Conservation (phyloP, 2,888 invertebrate genomes). For the Pammene fasciana region DNA sequence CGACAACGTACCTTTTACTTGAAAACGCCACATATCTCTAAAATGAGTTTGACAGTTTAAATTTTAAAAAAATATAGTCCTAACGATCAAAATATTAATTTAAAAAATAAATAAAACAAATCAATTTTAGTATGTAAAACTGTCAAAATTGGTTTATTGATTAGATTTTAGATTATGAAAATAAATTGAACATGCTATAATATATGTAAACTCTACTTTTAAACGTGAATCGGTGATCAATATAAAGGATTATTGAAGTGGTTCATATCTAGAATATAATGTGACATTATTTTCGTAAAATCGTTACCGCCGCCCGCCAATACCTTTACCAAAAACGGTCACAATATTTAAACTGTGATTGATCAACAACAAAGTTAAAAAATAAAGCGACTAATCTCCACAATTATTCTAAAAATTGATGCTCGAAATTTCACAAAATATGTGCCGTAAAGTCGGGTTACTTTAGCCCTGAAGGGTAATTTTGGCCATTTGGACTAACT, state of each 20-base stretch:
- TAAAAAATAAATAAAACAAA: background rate
- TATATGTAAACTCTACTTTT: slow-evolving; percentile 1
- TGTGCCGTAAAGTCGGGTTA: too few relatives aligned
- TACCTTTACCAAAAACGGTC: too few relatives aligned
- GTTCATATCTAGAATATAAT: slow-evolving; percentile 5
- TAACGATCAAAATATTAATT: background rate
- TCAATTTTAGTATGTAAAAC: too few relatives aligned
- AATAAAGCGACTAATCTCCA: background rate
- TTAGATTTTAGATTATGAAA: background rate
- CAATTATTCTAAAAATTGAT: background rate
- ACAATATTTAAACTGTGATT: too few relatives aligned
- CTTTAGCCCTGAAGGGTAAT: too few relatives aligned
- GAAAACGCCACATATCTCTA: too few relatives aligned
- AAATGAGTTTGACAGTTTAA: slow-evolving; percentile 9
- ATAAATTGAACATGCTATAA: background rate
- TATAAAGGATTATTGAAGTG: background rate
- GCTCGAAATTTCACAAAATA: background rate
- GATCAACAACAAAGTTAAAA: background rate
- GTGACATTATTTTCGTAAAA: background rate
- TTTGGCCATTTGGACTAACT: too few relatives aligned
- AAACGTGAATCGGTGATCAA: slow-evolving; percentile 9
- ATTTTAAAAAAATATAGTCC: background rate
- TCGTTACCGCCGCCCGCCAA: too few relatives aligned
- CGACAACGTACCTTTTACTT: too few relatives aligned
- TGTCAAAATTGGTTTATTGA: slow-evolving; percentile 15